Conservation (phyloP, 2,113 vertebrate genomes). For the Suricata suricatta region DNA sequence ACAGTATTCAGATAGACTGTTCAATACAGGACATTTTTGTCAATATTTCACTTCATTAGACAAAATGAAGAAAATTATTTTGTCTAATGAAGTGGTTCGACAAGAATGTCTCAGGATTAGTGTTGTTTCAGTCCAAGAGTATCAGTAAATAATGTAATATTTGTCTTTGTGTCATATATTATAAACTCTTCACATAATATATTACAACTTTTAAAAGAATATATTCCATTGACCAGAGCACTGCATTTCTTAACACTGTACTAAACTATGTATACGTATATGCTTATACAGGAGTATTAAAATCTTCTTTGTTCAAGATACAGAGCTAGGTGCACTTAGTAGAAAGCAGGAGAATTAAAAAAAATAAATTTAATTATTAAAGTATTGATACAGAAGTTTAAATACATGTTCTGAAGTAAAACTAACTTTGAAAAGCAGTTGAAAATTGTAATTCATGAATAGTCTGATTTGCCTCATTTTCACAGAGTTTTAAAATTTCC, state of each 20-base stretch:
- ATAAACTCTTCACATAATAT: neutral
- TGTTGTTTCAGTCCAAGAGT: neutral
- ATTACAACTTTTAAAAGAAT: conserved; percentile 16
- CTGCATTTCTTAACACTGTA: neutral
- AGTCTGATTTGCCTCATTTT: conserved; percentile 3
- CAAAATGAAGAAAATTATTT: no score
- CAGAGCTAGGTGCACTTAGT: neutral
- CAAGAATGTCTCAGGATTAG: neutral
- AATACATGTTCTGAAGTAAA: neutral
- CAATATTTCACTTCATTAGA: conserved; percentile 24
- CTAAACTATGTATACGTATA: neutral
- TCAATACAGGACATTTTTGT: neutral
- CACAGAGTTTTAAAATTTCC: neutral
- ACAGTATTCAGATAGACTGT: neutral
- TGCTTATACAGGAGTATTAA: neutral
- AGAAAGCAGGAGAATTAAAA: neutral
- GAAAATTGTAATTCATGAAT: neutral
- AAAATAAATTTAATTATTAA: neutral
- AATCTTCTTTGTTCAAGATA: neutral
- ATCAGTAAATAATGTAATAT: conserved; percentile 16
- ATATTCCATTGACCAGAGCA: neutral
- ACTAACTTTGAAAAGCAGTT: neutral
- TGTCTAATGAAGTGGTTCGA: no score
- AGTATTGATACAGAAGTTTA: neutral
- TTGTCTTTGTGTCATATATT: conserved; percentile 19